These are phyloP conservation scores for Glossosoma conforme DNA, from an alignment of 1,140 invertebrate genomes.

Conservation along the genomic window DNA sequence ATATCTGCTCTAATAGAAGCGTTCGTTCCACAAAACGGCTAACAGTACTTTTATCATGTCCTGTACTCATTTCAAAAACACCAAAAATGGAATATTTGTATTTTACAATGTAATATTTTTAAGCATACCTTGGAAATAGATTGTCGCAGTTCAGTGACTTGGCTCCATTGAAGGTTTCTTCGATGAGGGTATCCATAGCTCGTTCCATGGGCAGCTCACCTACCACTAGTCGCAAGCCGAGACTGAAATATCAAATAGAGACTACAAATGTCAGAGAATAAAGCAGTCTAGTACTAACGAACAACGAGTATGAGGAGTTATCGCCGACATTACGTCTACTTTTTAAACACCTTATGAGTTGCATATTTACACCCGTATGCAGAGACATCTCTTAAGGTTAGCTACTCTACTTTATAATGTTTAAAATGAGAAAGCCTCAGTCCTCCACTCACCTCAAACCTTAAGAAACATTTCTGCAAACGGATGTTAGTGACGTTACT, in stretches of 20 bases:
- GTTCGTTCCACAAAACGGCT: too few species aligned
- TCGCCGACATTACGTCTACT: neutral
- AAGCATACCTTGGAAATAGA: slow-evolving; percentile 49
- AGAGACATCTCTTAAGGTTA: too few species aligned
- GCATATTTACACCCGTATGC: neutral
- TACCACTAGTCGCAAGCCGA: slow-evolving; percentile 48
- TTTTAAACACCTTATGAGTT: neutral
- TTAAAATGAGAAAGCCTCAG: too few species aligned
- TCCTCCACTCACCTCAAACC: too few species aligned
- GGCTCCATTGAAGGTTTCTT: slow-evolving; percentile 45
- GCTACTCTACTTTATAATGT: too few species aligned
- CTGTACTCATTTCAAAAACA: too few species aligned
- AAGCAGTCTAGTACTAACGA: too few species aligned
- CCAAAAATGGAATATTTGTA: neutral
- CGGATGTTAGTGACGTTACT: too few species aligned
- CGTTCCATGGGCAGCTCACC: slow-evolving; percentile 47
- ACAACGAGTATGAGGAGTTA: too few species aligned
- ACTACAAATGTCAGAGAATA: neutral
- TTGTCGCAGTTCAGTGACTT: slow-evolving; percentile 43
- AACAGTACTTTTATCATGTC: too few species aligned
- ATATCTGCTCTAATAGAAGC: too few species aligned
- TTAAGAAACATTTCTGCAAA: too few species aligned
- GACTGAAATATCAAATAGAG: slow-evolving; percentile 34
- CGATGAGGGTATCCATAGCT: slow-evolving; percentile 47
- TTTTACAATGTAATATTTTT: slow-evolving; percentile 4